Evolutionary conservation across 2,888 invertebrate genomes (phyloP), one percentile per base, ranked within the genome.

Genomic region (Coelopa pilipes): DNA sequence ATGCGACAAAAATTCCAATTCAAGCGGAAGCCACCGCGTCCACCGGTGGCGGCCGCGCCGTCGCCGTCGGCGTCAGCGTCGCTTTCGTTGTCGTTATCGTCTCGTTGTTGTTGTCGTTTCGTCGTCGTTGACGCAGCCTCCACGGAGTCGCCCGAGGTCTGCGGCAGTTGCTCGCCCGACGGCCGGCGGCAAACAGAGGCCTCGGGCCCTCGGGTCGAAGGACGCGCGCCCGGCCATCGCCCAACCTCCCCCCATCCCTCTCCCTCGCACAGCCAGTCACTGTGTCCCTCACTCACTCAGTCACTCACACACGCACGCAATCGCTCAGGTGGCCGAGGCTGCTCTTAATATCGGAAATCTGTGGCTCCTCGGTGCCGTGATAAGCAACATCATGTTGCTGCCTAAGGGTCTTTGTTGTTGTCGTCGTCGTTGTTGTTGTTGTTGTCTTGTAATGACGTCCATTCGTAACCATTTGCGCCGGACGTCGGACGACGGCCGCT

Each of bases 1-100:
- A 84, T 85, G 85, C 86, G 85, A 83, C 85, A 86, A 85, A 85
- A 85, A 86, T 86, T 85, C 85, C 85, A 85, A 84, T 82, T 83
- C 82, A 80, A 79, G 79, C 79, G 80, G 71, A 73, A 69, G 67
- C 59, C 73, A 74, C 70, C 72, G 71, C 72, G 24, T 45, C 12
- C 17, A 57, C 10, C 57, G 12, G 57, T 13, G 46, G 57, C 34
- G 9, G 1, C 34, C 15, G 55, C n/a, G 17, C 17, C 19, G n/a
- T n/a, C n/a, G n/a, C n/a, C n/a, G n/a, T n/a, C n/a, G n/a, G n/a
- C n/a, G n/a, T n/a, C n/a, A n/a, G n/a, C n/a, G n/a, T n/a, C n/a
- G n/a, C n/a, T n/a, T n/a, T n/a, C n/a, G n/a, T n/a, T n/a, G n/a
- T n/a, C n/a, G n/a, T n/a, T n/a, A n/a, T n/a, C n/a, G n/a, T n/a